Evolutionary conservation across 2,113 vertebrate genomes (phyloP), one percentile per base, ranked within the genome.

Genomic region (Morone chrysops): DNA sequence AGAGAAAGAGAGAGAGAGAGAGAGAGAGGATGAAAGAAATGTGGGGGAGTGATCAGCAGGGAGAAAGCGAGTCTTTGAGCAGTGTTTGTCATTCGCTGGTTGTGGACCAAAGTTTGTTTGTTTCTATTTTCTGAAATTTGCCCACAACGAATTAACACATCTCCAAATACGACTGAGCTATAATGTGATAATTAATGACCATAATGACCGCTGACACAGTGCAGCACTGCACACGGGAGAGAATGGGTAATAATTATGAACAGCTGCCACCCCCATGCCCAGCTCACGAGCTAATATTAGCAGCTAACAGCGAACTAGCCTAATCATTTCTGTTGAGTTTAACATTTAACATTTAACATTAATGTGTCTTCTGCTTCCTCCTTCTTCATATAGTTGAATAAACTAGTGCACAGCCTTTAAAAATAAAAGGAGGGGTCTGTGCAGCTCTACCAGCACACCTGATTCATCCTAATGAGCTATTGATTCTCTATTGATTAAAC

Each of bases 11-110:
- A n/a, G n/a, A n/a, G n/a, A 80, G 83, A 71, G 47, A 63, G 47
- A 25, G 25, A 25, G 25, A 25, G 25, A 25, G 36, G 61, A 84
- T 82, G 73, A 84, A 78, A 78, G 61, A 81, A 68, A 70, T 50
- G 69, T 74, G 79, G 75, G 47, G 48, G 85, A 82, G 86, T 66
- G 78, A 85, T 61, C 54, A 77, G 77, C 61, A 72, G 59, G 69
- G 61, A 77, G 54, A 73, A 40, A 68, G 53, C 2, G 6, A 84
- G 41, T 79, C 71, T 81, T 53, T 71, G 13, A 75, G 57, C 53
- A 25, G 31, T 38, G 20, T 82, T 60, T 73, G 54, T 82, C 4
- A 45, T 82, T 68, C 22, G 36, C 36, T 75, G 75, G 65, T 83
- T 25, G 22, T n/a, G 48, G 48, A 81, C 48, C 14, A 38, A 78